phyloP scores from a whole-genome alignment of 1,140 invertebrate species.

The Hormaphis cornu region DNA sequence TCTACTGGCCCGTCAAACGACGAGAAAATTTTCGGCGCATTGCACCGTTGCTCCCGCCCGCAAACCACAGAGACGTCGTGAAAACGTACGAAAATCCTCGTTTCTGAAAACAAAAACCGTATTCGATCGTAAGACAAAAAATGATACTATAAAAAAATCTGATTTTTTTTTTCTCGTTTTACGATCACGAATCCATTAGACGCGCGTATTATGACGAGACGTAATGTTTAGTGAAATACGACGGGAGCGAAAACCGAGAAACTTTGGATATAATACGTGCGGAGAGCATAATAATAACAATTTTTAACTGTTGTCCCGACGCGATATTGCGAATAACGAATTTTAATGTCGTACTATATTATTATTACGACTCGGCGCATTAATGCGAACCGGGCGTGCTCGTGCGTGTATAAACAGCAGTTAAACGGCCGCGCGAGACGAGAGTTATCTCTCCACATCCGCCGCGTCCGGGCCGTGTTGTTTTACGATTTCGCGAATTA shows the following conservation, averaged over 20 bases:
- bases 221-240: not conserved
- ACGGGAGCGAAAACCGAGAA: too few species aligned
- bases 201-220: not conserved
- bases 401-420: too few species aligned
- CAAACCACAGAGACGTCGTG: too few species aligned
- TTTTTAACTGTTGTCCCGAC: not conserved
- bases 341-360: not conserved
- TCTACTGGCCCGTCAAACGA: too few species aligned
- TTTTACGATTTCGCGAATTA: slow-evolving; percentile 30
- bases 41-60: too few species aligned
- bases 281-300: not conserved
- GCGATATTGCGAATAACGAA: slow-evolving; percentile 9
- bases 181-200: slow-evolving; percentile 5
- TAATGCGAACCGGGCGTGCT: slow-evolving; percentile 12
- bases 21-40: too few species aligned
- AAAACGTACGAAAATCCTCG: too few species aligned
- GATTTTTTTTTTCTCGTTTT: too few species aligned
- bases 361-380: not conserved
- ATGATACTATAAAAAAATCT: too few species aligned
- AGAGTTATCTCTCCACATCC: not conserved
- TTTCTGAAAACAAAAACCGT: too few species aligned
- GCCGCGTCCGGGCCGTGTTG: not conserved
- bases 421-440: slow-evolving; percentile 18
- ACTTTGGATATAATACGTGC: too few species aligned
- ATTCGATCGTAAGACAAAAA: too few species aligned